Evolutionary conservation across 2,113 vertebrate genomes (phyloP).

Genomic region (Notothenia coriiceps): DNA sequence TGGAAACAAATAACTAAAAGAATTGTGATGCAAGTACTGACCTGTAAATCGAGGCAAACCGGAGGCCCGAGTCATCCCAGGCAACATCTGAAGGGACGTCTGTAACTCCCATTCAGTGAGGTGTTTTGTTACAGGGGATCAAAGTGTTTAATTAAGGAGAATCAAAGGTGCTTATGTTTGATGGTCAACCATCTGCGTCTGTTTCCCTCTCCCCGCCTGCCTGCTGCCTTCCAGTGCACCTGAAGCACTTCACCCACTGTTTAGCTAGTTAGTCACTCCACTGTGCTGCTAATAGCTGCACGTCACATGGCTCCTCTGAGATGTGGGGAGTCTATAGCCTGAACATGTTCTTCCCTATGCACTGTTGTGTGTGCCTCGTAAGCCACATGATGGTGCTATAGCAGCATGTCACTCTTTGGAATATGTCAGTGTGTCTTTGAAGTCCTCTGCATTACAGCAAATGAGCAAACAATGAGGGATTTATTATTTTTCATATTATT

Average conservation of each 20-base stretch:
- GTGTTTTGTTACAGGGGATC: slow-evolving; percentile 83
- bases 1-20: slow-evolving; percentile 3
- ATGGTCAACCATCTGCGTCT: slow-evolving; percentile 82
- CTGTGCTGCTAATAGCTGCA: slow-evolving; percentile 26
- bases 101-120: slow-evolving; percentile 77
- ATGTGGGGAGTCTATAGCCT: slow-evolving; percentile 1
- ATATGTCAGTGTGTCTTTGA: slow-evolving; percentile 27
- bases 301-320: slow-evolving; percentile 42
- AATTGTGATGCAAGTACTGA: slow-evolving; percentile 43
- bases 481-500: slow-evolving; percentile 20
- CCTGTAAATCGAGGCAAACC: slow-evolving; percentile 38
- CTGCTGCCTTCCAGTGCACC: slow-evolving; percentile 61
- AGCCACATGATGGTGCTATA: slow-evolving; percentile 83
- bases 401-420: slow-evolving; percentile 65
- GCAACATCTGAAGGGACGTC: slow-evolving; percentile 67
- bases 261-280: slow-evolving; percentile 45
- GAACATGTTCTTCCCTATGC: neutral
- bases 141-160: slow-evolving; percentile 84
- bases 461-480: slow-evolving; percentile 38
- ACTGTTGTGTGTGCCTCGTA: slow-evolving; percentile 26
- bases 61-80: slow-evolving; percentile 57
- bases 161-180: slow-evolving; percentile 81
- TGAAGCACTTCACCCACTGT: slow-evolving; percentile 51
- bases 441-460: slow-evolving; percentile 15
- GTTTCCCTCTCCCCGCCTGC: slow-evolving; percentile 41